Evolutionary conservation across 2,888 invertebrate species (phyloP), one percentile per base, ranked within the genome.

Genomic region (Agrotis segetum): DNA sequence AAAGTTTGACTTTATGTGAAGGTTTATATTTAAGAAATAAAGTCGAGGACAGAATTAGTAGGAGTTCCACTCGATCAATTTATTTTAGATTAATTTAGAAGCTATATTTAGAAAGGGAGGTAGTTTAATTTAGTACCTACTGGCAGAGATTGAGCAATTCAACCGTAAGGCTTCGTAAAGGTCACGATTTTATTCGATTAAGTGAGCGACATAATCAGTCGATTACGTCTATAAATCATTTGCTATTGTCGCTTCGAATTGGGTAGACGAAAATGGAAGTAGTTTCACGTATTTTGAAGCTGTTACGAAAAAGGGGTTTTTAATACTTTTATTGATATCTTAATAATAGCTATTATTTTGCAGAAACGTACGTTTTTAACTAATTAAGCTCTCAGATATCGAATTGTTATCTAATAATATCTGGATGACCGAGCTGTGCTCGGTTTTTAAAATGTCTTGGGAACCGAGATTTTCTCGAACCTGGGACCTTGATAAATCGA

Each of bases 81-180:
- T 53, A 59, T 55, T 75, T 67, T 44, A 55, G n/a, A 73, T 75
- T 44, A 67, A 75, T 50, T 55, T 76, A 13, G 29, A 29, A 17
- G 49, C 44, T 74, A 59, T 66, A 40, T 74, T 74, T 58, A 46
- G 50, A 24, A 24, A 40, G 47, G 1, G 24, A 5, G 14, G 2
- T 16, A 47, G 52, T 47, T 67, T 44, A 44, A 47, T 47, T 29
- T 47, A 17, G 29, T 17, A 13, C n/a, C n/a, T n/a, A n/a, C 29
- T n/a, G 24, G 2, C 19, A 29, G 40, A 29, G 16, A 67, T 59
- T 59, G 16, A 29, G 19, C 7, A 53, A 59, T 0, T 67, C 47
- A 21, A 19, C 24, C 21, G 17, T 74, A 1, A 50, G 44, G 34
- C 53, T 24, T 24, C 6, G 34, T 64, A 13, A 19, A 66, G 66